Base-by-base conservation (phyloP, 2,888 invertebrate species). In the Drosophila paracracens region DNA sequence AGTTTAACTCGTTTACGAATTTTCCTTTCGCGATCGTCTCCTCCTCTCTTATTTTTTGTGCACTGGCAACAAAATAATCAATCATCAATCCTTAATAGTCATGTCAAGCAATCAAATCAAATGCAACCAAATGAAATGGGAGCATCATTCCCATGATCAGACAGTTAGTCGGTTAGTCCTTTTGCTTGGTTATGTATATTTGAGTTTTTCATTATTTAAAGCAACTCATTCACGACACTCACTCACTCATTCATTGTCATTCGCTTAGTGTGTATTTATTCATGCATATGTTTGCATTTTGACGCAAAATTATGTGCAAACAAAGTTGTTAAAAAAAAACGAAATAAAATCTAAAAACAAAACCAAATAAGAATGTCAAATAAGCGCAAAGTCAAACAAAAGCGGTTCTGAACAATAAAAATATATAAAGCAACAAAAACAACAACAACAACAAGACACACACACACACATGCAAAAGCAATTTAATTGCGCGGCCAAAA, bases 271-370 rank as follows among this genome's bases (percentile, higher is more conserved):
- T 75, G 84, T 77, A 82, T 85, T 89, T 89, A 83, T 89, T 85
- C 88, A 88, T 85, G 89, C 85, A 89, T 82, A 82, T 89, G 85
- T 86, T 86, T 89, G 88, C 85, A 61, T 88, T 89, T 70, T 76
- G 85, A 84, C 89, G 90, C 86, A 86, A 88, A 90, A 88, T 88
- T 81, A 87, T 88, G 87, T 77, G 89, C 82, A 88, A 88, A 87
- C 85, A 87, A 87, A 81, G 80, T 83, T 76, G 74, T 83, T 90
- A 71, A 61, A 52, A 73, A 76, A 63, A 53, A 35, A 51, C 21
- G 13, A 46, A 10, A 57, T 13, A 36, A 11, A 53, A 16, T 13
- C 11, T 46, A 46, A 27, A 40, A 61, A 60, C 62, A 70, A 70
- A 82, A 61, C 53, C 70, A 81, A 83, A 72, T 58, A 79, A 87